Evolutionary conservation across 2,113 vertebrate species (phyloP).

Genomic region (Prunella himalayana): DNA sequence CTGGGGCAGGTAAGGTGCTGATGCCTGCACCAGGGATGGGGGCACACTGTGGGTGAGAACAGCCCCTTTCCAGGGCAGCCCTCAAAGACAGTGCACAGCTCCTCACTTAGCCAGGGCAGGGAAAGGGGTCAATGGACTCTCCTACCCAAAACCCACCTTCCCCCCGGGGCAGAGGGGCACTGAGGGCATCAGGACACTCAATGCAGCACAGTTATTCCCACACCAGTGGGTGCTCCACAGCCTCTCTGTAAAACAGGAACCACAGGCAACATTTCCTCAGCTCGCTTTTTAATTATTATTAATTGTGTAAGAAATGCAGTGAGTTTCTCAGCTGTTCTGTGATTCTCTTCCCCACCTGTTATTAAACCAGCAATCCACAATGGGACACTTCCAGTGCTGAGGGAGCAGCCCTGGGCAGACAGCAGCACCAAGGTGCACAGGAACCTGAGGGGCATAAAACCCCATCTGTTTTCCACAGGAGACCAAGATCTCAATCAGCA

Average conservation of each 20-base stretch:
- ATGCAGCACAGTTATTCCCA: not conserved
- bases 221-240: not conserved
- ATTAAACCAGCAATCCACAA: not conserved
- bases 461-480: not conserved
- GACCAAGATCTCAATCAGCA: not conserved
- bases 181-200: not conserved
- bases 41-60: accelerated
- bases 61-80: not conserved
- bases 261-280: not conserved
- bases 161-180: accelerated
- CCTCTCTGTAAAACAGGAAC: not conserved
- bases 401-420: not conserved
- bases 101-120: accelerated
- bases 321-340: not conserved
- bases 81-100: not conserved
- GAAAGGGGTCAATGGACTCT: not conserved
- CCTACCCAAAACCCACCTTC: not conserved
- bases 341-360: not conserved
- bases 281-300: not conserved
- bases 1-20: not conserved
- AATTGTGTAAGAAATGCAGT: not conserved
- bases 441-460: not conserved
- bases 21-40: not conserved
- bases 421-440: not conserved
- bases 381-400: not conserved